Evolutionary conservation across 2,797 vertebrate genomes (phyloP).

Genomic region (Esox masquinongy): DNA sequence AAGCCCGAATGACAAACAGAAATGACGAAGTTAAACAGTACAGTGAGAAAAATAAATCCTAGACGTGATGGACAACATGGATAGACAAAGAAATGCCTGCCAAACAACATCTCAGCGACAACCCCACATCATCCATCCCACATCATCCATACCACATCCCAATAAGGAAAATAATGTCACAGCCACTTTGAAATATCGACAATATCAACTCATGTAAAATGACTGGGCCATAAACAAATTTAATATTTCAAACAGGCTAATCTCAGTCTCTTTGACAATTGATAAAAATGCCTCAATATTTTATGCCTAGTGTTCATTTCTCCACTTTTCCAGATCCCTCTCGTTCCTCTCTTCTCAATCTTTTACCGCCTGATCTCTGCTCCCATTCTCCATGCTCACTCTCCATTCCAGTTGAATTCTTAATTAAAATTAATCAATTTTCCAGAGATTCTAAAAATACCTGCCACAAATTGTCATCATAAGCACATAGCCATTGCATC

Average conservation of each 20-base stretch:
- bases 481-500: neutral
- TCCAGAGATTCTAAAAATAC: slow-evolving; percentile 59
- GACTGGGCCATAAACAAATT: neutral
- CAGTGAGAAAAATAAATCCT: too few species aligned
- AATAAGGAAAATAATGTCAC: neutral
- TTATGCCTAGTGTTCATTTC: slow-evolving; percentile 7
- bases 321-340: neutral
- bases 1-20: too few species aligned
- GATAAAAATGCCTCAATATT: slow-evolving; percentile 7
- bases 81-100: too few species aligned
- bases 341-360: slow-evolving; percentile 1
- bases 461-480: slow-evolving; percentile 24
- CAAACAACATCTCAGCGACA: too few species aligned
- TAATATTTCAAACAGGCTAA: neutral
- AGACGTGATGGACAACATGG: too few species aligned
- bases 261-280: neutral
- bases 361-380: slow-evolving; percentile 4
- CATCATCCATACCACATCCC: too few species aligned
- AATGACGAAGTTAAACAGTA: too few species aligned
- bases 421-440: slow-evolving; percentile 58
- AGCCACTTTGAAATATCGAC: slow-evolving; percentile 16
- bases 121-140: too few species aligned
- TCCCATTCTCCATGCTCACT: slow-evolving; percentile 12
- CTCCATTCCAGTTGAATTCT: slow-evolving; percentile 49
- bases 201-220: neutral